Base-by-base conservation (phyloP, 2,888 invertebrate species). In the Xanthia icteritia region DNA sequence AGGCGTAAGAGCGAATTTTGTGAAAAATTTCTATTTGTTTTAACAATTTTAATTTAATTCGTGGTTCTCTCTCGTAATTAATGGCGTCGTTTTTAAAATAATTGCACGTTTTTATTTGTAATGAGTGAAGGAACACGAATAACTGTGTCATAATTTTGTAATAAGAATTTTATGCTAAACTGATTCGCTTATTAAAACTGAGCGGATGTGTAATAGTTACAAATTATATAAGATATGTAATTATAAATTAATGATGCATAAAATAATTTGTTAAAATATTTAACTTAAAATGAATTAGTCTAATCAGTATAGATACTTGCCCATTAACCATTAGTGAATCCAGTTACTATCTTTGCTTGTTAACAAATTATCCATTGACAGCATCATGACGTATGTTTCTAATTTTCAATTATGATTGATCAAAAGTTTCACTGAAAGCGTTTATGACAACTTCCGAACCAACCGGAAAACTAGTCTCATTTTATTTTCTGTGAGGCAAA, bases 81-180 rank as follows among this genome's bases (percentile, higher is more conserved):
- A 88, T 87, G 78, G 73, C 81, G 76, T 77, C 81, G 78, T 87
- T 87, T 86, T 79, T 79, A 67, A 83, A 87, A 86, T 88, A 88
- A 89, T 89, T 86, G 81, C 83, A 84, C 81, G 81, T 84, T 89
- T 86, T 87, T 84, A 87, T 84, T 81, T 83, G 78, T 86, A 89
- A 86, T 89, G 82, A 87, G 48, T 77, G 82, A 81, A 83, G 82
- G 71, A 83, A 87, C 89, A 84, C 79, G 79, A 89, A 85, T 88
- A 87, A 82, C 76, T 84, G 79, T 81, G 87, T 89, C 83, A 82
- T 89, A 84, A 86, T 84, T 80, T 80, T 77, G 79, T 84, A 81
- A 84, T 76, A 81, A 86, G 77, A 81, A 79, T 79, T 83, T 86
- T 87, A 88, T 87, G 83, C 77, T 85, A 85, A 87, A 84, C 67